Evolutionary conservation across 1,140 invertebrate species (phyloP).

Genomic region (Drosophila sulfurigaster): DNA sequence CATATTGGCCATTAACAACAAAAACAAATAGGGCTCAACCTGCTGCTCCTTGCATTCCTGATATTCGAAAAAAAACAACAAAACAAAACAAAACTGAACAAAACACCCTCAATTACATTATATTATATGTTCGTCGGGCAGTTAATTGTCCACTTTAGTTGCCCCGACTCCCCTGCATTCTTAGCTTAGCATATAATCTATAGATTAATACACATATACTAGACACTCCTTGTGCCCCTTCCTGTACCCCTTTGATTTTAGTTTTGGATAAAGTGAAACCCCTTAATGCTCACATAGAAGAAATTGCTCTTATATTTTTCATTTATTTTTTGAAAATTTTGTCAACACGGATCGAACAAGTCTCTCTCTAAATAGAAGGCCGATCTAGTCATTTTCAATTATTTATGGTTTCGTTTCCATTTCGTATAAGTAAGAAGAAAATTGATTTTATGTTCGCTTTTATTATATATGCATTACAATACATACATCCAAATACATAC

Average conservation of each 20-base stretch:
- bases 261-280: background rate
- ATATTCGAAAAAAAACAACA: background rate
- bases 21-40: slow-evolving; percentile 37
- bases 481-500: slow-evolving; percentile 25
- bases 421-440: slow-evolving; percentile 3
- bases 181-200: slow-evolving; percentile 57
- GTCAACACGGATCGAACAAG: slow-evolving; percentile 28
- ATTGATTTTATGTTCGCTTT: slow-evolving; percentile 9
- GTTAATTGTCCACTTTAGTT: slow-evolving; percentile 30
- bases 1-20: slow-evolving; percentile 42
- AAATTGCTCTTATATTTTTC: slow-evolving; percentile 18
- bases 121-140: slow-evolving; percentile 30
- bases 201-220: slow-evolving; percentile 43
- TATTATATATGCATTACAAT: slow-evolving; percentile 18
- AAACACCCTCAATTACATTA: slow-evolving; percentile 8
- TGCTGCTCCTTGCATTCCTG: slow-evolving; percentile 43
- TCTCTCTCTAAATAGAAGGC: slow-evolving; percentile 15
- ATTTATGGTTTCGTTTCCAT: slow-evolving; percentile 18
- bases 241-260: slow-evolving; percentile 4
- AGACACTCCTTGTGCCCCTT: background rate
- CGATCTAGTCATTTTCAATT: slow-evolving; percentile 66
- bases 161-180: slow-evolving; percentile 30
- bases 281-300: slow-evolving; percentile 26
- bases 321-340: slow-evolving; percentile 13
- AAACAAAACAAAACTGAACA: background rate